Evolutionary conservation across 1,140 invertebrate species (phyloP).

Genomic region (Heliconius eleuchia): DNA sequence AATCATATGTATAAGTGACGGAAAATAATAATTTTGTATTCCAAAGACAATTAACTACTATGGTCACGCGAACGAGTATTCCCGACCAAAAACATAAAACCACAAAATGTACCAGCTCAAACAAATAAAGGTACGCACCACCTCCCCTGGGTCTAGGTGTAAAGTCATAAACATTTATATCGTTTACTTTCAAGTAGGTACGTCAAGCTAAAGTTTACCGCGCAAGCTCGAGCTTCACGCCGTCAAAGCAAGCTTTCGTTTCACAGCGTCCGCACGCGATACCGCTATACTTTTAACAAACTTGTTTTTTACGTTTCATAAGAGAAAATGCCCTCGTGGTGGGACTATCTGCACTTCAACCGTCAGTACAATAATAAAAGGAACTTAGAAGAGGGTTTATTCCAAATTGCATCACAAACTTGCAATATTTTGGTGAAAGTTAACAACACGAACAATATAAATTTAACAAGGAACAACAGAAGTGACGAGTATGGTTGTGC

Average conservation of each 20-base stretch:
- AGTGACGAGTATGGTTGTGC: conserved; percentile 83
- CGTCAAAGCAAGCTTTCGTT: conserved; percentile 47
- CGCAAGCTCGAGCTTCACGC: conserved; percentile 61
- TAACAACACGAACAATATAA: conserved; percentile 88
- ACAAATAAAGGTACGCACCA: conserved; percentile 18
- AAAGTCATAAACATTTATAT: conserved; percentile 37
- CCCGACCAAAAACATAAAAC: background rate
- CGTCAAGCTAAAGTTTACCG: conserved; percentile 53
- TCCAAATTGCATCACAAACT: conserved; percentile 87
- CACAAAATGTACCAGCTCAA: background rate
- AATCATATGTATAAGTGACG: conserved; percentile 5
- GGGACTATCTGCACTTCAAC: conserved; percentile 82
- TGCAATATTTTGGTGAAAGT: conserved; percentile 88
- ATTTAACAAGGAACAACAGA: conserved; percentile 83
- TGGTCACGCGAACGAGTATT: conserved; percentile 20
- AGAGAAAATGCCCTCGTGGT: conserved; percentile 82
- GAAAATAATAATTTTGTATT: conserved; percentile 23
- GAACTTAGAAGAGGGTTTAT: conserved; percentile 86
- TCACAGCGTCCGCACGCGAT: conserved; percentile 52
- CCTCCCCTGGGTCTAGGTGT: conserved; percentile 19
- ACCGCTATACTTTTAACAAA: conserved; percentile 28
- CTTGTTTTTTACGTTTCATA: conserved; percentile 45
- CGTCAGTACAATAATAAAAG: conserved; percentile 77
- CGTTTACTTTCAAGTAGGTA: conserved; percentile 31
- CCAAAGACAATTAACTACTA: conserved; percentile 19